A percentile compares a stretch with the other conserved stretches of the same genome.
phyloP scores from a whole-genome alignment of 2,888 invertebrate genomes.

The Abscondita cerata region DNA sequence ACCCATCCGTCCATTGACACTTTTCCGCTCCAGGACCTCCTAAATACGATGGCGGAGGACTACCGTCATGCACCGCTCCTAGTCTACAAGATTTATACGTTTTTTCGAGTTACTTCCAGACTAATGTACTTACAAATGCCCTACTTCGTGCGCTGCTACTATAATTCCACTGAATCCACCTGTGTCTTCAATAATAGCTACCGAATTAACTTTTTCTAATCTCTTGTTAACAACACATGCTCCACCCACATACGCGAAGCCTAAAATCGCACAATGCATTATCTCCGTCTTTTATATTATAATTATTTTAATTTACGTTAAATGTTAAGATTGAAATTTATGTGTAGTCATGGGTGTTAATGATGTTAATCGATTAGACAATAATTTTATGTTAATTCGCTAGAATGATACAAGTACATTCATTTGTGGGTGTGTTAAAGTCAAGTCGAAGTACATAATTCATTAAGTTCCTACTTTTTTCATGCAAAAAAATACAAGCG shows the following conservation, averaged over 20 bases:
- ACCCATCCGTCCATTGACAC: slow-evolving; percentile 95
- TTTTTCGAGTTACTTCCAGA: background rate
- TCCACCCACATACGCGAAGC: slow-evolving; percentile 95
- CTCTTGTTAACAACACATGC: slow-evolving; percentile 96
- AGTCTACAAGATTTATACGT: slow-evolving; percentile 63
- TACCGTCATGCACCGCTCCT: slow-evolving; percentile 96
- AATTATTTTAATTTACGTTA: too few species aligned
- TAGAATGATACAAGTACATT: slow-evolving; percentile 1
- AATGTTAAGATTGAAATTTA: too few species aligned
- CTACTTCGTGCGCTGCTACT: slow-evolving; percentile 95
- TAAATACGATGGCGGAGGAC: slow-evolving; percentile 91
- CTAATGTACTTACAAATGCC: slow-evolving; percentile 83
- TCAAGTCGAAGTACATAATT: background rate
- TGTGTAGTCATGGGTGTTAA: background rate
- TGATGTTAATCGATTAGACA: background rate
- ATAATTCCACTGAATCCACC: slow-evolving; percentile 97
- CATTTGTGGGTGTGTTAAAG: background rate
- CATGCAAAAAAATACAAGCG: background rate
- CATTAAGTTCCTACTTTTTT: background rate
- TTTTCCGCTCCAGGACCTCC: slow-evolving; percentile 95
- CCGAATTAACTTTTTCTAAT: slow-evolving; percentile 94
- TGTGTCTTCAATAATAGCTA: slow-evolving; percentile 95
- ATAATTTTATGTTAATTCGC: background rate
- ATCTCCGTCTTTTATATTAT: background rate
- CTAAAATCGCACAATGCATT: slow-evolving; percentile 59